Evolutionary conservation across 2,113 vertebrate species (phyloP).

Genomic region (Galemys pyrenaicus): DNA sequence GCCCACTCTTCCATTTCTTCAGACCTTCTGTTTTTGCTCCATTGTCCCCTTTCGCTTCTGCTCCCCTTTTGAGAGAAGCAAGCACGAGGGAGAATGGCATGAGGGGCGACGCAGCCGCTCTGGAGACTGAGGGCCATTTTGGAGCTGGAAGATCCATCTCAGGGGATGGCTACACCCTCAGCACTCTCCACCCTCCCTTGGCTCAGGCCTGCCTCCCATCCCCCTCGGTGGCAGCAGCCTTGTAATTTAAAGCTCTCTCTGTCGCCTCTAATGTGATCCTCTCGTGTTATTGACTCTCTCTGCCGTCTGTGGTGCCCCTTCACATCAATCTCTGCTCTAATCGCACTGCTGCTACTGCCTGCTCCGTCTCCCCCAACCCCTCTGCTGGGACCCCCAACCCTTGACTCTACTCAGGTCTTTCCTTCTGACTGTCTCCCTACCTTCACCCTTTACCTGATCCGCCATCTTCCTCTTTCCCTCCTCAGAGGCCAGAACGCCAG

Average conservation of each 20-base stretch:
- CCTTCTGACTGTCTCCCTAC: neutral
- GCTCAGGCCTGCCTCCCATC: constrained; percentile 71
- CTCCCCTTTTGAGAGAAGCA: neutral
- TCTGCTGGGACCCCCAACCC: neutral
- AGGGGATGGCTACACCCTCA: constrained; percentile 35
- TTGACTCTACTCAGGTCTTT: neutral
- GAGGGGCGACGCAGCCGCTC: neutral
- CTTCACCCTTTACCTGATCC: neutral
- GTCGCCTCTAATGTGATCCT: constrained; percentile 83
- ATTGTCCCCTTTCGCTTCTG: neutral
- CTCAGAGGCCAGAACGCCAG: neutral
- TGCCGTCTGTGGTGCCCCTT: constrained; percentile 77
- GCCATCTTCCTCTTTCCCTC: neutral
- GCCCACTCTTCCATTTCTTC: neutral
- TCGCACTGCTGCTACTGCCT: constrained; percentile 63
- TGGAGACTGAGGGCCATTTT: constrained; percentile 20
- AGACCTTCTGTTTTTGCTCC: neutral
- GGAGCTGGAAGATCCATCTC: constrained; percentile 43
- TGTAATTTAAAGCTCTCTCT: constrained; percentile 83
- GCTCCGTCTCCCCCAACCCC: constrained; percentile 71
- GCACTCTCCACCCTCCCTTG: constrained; percentile 59
- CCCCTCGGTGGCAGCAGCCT: constrained; percentile 77
- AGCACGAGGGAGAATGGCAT: neutral
- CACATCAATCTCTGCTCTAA: constrained; percentile 83
- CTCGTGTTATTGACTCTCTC: constrained; percentile 83